phyloP scores from a whole-genome alignment of 1,140 invertebrate genomes.

The Subanguina moxae region DNA sequence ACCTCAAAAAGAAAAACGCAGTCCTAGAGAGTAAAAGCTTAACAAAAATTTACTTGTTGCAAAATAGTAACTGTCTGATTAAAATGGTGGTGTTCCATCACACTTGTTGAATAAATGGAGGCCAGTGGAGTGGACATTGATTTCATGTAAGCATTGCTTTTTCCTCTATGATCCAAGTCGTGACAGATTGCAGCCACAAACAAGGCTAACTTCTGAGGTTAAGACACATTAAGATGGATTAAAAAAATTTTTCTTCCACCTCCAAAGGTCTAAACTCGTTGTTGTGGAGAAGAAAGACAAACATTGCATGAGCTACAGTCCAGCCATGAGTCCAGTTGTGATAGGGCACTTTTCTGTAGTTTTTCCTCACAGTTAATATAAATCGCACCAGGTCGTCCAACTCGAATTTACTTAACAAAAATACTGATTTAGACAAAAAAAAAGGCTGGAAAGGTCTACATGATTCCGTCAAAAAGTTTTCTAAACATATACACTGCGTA shows the following conservation, averaged over 20 bases:
- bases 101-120: constrained; percentile 75
- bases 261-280: constrained; percentile 61
- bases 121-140: constrained; percentile 75
- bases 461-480: constrained; percentile 68
- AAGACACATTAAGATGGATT: background rate
- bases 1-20: too few species aligned
- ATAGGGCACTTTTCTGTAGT: constrained; percentile 72
- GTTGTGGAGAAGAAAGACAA: constrained; percentile 68
- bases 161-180: constrained; percentile 88
- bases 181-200: constrained; percentile 93
- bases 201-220: constrained; percentile 79
- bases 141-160: constrained; percentile 84
- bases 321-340: constrained; percentile 83
- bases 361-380: constrained; percentile 75
- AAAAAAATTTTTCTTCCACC: constrained; percentile 12
- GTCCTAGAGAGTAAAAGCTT: too few species aligned
- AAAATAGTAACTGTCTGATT: constrained; percentile 79
- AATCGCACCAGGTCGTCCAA: constrained; percentile 68
- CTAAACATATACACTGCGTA: constrained; percentile 75
- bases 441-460: constrained; percentile 58
- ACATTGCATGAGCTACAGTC: constrained; percentile 77
- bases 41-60: constrained; percentile 63
- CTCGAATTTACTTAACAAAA: constrained; percentile 60
- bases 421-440: background rate
- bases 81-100: constrained; percentile 81